Evolutionary conservation across 2,888 invertebrate genomes (phyloP).

Genomic region (Andrena camellia): DNA sequence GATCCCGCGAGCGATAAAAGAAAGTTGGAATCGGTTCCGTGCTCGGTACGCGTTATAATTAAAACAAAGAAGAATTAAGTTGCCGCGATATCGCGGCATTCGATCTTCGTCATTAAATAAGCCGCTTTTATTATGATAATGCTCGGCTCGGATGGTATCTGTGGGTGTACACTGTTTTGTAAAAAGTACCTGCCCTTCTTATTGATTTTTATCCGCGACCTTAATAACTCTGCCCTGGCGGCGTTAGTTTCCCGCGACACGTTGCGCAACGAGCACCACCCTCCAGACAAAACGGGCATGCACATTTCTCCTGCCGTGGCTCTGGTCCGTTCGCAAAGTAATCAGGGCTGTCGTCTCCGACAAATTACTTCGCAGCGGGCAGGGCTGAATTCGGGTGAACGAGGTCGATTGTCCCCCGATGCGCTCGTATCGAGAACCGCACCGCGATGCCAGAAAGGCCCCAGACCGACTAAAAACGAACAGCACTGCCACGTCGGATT

Average conservation of each 20-base stretch:
- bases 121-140: slow-evolving; percentile 26
- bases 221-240: slow-evolving; percentile 5
- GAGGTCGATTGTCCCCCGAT: neutral
- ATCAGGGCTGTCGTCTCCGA: neutral
- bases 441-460: neutral
- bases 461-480: slow-evolving; percentile 41
- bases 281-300: neutral
- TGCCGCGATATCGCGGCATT: neutral
- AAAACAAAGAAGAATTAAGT: slow-evolving; percentile 13
- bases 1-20: slow-evolving; percentile 1
- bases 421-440: neutral
- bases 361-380: slow-evolving; percentile 6
- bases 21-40: slow-evolving; percentile 2
- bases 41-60: slow-evolving; percentile 17
- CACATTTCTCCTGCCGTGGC: neutral
- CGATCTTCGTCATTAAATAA: slow-evolving; percentile 31
- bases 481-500: slow-evolving; percentile 59
- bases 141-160: neutral
- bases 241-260: neutral
- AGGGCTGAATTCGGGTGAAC: neutral
- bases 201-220: slow-evolving; percentile 21
- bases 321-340: neutral
- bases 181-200: neutral
- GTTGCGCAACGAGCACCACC: neutral
- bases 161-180: slow-evolving; percentile 10